Conservation (phyloP, 1,140 invertebrate genomes). For the Ctenoplectra terminalis region DNA sequence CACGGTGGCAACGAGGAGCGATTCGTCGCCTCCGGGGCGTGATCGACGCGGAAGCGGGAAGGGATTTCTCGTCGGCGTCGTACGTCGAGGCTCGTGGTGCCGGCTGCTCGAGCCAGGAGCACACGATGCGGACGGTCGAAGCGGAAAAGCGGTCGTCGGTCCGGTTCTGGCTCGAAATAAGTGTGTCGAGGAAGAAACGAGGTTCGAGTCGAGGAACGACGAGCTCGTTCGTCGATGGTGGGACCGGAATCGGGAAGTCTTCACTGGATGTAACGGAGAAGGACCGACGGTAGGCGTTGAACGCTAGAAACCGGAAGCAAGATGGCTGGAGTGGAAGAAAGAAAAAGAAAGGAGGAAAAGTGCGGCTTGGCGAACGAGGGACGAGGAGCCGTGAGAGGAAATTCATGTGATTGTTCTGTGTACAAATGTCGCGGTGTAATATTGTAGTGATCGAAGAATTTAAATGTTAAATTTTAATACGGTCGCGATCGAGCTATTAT, state of each 20-base stretch:
- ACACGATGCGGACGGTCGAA: conserved; percentile 27
- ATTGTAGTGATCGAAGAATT: conserved; percentile 83
- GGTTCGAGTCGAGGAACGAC: background rate
- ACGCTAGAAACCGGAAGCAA: conserved; percentile 41
- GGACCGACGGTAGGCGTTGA: background rate
- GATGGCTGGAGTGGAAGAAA: background rate
- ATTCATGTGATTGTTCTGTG: conserved; percentile 84
- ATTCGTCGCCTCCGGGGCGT: conserved; percentile 12
- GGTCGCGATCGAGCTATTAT: conserved; percentile 79
- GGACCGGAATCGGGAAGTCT: background rate
- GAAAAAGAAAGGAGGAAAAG: conserved; percentile 21
- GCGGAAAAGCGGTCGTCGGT: conserved; percentile 41
- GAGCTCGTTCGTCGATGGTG: background rate
- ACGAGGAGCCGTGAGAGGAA: conserved; percentile 56
- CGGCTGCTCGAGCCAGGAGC: conserved; percentile 40
- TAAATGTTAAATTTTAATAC: conserved; percentile 84
- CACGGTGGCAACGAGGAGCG: conserved; percentile 29
- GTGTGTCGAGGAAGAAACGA: background rate
- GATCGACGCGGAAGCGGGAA: conserved; percentile 29
- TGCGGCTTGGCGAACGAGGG: conserved; percentile 21
- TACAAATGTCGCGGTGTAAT: conserved; percentile 84
- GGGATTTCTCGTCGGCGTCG: conserved; percentile 34
- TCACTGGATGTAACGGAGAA: background rate
- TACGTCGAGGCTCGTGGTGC: conserved; percentile 41
- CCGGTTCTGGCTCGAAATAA: background rate